Evolutionary conservation across 2,797 vertebrate genomes (phyloP), one percentile per base, ranked within the genome.

Genomic region (Gadopsis bispinosus): DNA sequence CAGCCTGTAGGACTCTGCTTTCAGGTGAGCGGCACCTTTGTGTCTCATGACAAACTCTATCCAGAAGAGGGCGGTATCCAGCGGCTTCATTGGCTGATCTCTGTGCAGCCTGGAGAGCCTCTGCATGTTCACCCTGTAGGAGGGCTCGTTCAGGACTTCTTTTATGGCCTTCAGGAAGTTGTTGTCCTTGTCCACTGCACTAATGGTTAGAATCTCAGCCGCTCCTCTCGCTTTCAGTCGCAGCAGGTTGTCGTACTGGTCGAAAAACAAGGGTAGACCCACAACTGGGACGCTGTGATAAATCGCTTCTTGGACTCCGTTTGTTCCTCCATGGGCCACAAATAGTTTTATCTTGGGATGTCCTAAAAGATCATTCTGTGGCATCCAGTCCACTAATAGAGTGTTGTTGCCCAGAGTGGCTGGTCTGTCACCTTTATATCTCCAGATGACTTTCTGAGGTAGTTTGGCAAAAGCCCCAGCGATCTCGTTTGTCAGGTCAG

Each of bases 381-480:
- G 94, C 84, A 95, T 84, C 94, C 95, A 95, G 69, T 94, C 88
- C 0, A 94, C 88, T 3, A 95, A 22, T 20, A 94, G 75, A 58
- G 95, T 95, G 83, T 96, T 95, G 88, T 92, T 93, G 26, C 94
- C 95, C 53, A 95, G 73, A 47, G 77, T 75, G 4, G 83, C 63
- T 17, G 94, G 94, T 54, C 39, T 92, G 6, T 77, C 74, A 3
- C 95, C 95, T 61, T 83, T 92, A 68, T 95, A 69, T 51, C 90
- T 91, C 95, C 94, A 95, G 77, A 95, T 94, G 22, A 96, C 94
- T 77, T 95, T 96, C 71, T 95, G 95, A 41, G 93, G 93, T 67
- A 95, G 83, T 76, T 90, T 83, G 4, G 94, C 88, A 60, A 96
- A 94, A 59, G 82, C 91, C 64, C 91, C 84, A 29, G 93, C 94